phyloP scores from a whole-genome alignment of 1,140 invertebrate genomes.

The Hirudo medicinalis region DNA sequence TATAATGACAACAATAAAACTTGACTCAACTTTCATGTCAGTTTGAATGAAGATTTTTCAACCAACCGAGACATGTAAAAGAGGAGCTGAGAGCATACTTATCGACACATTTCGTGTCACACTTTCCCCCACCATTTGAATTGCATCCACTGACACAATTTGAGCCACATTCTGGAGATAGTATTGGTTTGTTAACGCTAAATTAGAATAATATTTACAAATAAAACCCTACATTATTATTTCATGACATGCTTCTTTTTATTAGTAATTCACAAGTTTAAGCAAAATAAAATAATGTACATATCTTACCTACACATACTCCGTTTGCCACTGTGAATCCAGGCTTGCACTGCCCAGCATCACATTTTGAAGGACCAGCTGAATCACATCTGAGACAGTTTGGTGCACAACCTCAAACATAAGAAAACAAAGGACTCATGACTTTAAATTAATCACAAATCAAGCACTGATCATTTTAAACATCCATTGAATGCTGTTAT shows the following conservation, averaged over 20 bases:
- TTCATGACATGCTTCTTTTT: neutral
- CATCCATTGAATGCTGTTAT: too few species aligned
- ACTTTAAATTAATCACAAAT: too few species aligned
- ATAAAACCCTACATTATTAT: neutral
- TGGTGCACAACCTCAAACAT: neutral
- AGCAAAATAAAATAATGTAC: neutral
- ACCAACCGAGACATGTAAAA: neutral
- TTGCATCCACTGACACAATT: constrained; percentile 2
- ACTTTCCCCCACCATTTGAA: neutral
- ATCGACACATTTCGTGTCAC: neutral
- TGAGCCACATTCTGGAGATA: neutral
- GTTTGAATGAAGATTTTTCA: too few species aligned
- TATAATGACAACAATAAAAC: too few species aligned
- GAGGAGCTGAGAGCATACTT: neutral
- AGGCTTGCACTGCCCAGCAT: neutral
- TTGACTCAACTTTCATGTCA: too few species aligned
- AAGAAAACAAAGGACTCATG: too few species aligned
- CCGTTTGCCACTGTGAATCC: neutral
- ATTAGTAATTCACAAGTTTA: neutral
- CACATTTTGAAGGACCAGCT: neutral
- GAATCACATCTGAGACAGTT: constrained; percentile 1
- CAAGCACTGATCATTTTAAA: too few species aligned
- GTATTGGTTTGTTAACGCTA: neutral
- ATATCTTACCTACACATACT: neutral
- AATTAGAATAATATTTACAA: neutral